phyloP scores from a whole-genome alignment of 2,797 vertebrate genomes.

The Pterois miles region DNA sequence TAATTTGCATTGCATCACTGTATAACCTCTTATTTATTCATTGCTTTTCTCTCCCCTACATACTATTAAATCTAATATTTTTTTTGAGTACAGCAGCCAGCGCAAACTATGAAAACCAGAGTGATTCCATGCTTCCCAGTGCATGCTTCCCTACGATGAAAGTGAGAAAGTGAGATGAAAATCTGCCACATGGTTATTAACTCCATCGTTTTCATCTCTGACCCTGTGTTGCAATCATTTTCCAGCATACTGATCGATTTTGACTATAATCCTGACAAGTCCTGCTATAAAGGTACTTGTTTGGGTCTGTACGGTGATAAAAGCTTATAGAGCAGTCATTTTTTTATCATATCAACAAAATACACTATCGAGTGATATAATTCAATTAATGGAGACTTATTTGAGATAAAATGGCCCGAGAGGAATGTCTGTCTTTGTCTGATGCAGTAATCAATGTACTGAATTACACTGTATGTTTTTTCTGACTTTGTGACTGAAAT shows the following conservation, averaged over 20 bases:
- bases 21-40: constrained; percentile 86
- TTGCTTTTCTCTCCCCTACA: constrained; percentile 78
- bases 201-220: constrained; percentile 13
- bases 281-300: background rate
- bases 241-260: constrained; percentile 21
- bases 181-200: constrained; percentile 48
- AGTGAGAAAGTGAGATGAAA: constrained; percentile 50
- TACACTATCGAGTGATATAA: background rate
- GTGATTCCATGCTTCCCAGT: constrained; percentile 52
- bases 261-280: background rate
- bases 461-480: background rate
- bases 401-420: background rate
- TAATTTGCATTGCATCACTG: constrained; percentile 85
- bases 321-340: background rate
- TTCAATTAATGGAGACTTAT: background rate
- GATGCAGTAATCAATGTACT: background rate
- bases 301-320: background rate
- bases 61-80: constrained; percentile 83
- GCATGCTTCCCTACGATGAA: constrained; percentile 32
- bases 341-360: background rate
- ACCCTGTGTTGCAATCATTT: constrained; percentile 17
- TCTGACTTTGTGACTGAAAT: background rate
- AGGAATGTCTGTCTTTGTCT: background rate
- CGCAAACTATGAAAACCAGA: constrained; percentile 54
- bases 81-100: constrained; percentile 54